These are phyloP conservation scores for Seison nebaliae DNA, from an alignment of 1,140 invertebrate species.

Conservation along the genomic window DNA sequence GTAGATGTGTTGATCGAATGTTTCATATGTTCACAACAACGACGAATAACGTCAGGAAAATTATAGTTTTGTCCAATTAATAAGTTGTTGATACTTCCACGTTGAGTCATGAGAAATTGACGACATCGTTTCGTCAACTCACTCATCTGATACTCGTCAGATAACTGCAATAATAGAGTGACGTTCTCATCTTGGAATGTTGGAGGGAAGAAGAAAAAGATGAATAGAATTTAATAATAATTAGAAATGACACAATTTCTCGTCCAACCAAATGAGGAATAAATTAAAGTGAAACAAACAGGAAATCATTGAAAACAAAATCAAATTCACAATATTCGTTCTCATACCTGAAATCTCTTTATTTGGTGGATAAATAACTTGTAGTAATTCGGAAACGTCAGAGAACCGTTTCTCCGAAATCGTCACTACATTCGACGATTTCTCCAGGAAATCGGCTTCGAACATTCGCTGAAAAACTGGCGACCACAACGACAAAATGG, in stretches of 20 bases:
- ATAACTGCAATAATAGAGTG: conserved; percentile 10
- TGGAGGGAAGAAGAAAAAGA: no score
- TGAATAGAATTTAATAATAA: no score
- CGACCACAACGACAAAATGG: conserved; percentile 20
- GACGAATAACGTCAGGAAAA: conserved; percentile 9
- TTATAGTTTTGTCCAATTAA: conserved; percentile 11
- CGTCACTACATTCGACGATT: conserved; percentile 16
- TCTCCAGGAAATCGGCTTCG: conserved; percentile 16
- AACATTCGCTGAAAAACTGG: conserved; percentile 20
- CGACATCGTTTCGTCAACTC: conserved; percentile 19
- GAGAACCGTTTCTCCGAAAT: conserved; percentile 11
- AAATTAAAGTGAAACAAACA: conserved; percentile 7
- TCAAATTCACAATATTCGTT: conserved; percentile 3
- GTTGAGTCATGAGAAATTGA: conserved; percentile 17
- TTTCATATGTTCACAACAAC: conserved; percentile 12
- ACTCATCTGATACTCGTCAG: conserved; percentile 19
- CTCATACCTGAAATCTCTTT: conserved; percentile 17
- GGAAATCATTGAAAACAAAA: conserved; percentile 8
- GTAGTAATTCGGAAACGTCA: conserved; percentile 18
- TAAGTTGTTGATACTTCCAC: conserved; percentile 8
- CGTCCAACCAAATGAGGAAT: no score
- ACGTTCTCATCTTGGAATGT: no score
- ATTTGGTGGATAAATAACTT: conserved; percentile 21
- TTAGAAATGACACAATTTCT: no score
- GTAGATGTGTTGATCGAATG: conserved; percentile 6